Base-by-base conservation (phyloP, 1,140 invertebrate genomes). In the Macrocentrus cingulum region DNA sequence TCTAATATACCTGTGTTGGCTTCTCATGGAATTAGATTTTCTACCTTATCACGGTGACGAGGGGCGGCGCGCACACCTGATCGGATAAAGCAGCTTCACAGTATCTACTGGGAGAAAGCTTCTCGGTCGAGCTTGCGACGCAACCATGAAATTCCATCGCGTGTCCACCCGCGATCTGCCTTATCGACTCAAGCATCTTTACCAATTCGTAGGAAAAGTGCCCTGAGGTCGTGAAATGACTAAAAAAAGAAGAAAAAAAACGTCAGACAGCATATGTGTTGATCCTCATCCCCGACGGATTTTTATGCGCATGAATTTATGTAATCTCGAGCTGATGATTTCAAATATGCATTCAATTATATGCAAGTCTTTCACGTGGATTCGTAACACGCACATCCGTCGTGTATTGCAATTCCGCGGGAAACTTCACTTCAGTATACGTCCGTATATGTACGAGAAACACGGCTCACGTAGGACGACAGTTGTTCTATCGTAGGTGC, bases 151-250 rank as follows among this genome's bases (percentile, higher is more conserved):
- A 68, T 66, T 61, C 44, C 62, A 61, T 69, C 2, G 23, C 69
- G 68, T 65, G 62, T 62, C 34, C 54, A 62, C 46, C 39, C 42
- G 50, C n/a, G 67, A 64, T 66, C 77, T 76, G 66, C 72, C 54
- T 79, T 79, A 79, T 72, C 77, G 75, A 72, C 74, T 48, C 57
- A 61, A 44, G 52, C 39, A 15, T 15, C 11, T 19, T 25, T 6
- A 41, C 25, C 25, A 32, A 25, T 46, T 11, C 6, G 2, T 23
- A 9, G 25, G 25, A 15, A 44, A n/a, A 53, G 9, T 41, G 13
- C n/a, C 22, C 15, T 2, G n/a, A n/a, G n/a, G n/a, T n/a, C n/a
- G n/a, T n/a, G n/a, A n/a, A n/a, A n/a, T n/a, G n/a, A n/a, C n/a
- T n/a, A n/a, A n/a, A n/a, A n/a, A n/a, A n/a, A n/a, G n/a, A n/a